Evolutionary conservation across 2,888 invertebrate genomes (phyloP).

Genomic region (Eumacrocentrus americanus): DNA sequence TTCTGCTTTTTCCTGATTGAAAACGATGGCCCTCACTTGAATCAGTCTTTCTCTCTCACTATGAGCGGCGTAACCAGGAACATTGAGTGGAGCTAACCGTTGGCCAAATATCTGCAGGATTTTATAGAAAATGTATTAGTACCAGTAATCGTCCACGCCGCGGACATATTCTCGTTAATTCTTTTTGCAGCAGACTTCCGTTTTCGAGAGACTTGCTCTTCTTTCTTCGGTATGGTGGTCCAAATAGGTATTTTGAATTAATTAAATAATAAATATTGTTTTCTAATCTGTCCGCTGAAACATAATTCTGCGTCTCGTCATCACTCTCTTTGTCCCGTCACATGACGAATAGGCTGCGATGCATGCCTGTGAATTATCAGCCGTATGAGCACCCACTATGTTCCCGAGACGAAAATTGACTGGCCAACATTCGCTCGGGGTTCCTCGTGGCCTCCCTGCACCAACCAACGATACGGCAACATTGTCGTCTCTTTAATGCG

Average conservation of each 20-base stretch:
- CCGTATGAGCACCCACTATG: conserved; percentile 42
- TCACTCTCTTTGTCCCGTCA: conserved; percentile 43
- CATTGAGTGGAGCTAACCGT: conserved; percentile 40
- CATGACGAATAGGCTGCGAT: conserved; percentile 41
- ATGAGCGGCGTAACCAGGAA: no score
- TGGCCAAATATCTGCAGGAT: conserved; percentile 41
- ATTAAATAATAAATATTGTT: neutral
- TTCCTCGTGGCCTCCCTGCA: conserved; percentile 38
- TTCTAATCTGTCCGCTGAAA: neutral
- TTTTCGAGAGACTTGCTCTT: neutral
- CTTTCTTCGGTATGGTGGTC: no score
- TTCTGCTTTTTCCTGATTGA: no score
- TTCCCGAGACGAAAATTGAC: conserved; percentile 51
- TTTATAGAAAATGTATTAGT: conserved; percentile 26
- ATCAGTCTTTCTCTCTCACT: conserved; percentile 14
- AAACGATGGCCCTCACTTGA: neutral
- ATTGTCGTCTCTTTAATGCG: neutral
- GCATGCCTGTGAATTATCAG: conserved; percentile 5
- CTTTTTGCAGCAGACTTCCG: neutral
- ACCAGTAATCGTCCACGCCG: conserved; percentile 24
- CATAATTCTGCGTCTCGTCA: neutral
- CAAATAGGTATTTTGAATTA: no score
- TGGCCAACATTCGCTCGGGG: conserved; percentile 39
- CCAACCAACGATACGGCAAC: conserved; percentile 29
- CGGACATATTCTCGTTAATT: conserved; percentile 31